A percentile compares a stretch with the other conserved stretches of the same genome.
phyloP scores from a whole-genome alignment of 2,888 invertebrate genomes.

The Galerucella pusilla region DNA sequence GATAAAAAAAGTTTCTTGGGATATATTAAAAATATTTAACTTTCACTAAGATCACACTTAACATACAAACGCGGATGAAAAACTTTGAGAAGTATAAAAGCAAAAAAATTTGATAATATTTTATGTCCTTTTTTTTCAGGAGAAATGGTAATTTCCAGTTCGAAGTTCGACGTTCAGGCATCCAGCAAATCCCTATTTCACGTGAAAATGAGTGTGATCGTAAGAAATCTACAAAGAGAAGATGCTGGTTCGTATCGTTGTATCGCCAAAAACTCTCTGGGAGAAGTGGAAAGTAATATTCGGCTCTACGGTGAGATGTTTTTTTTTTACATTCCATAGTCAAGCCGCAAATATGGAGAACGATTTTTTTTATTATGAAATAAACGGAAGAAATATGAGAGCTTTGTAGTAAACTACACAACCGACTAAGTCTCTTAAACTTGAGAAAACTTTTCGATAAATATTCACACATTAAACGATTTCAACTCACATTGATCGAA shows the following conservation, averaged over 20 bases:
- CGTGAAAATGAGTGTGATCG: slow-evolving; percentile 83
- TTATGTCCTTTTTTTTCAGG: slow-evolving; percentile 66
- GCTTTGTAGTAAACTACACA: neutral
- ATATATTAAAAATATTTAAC: neutral
- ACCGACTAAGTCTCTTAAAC: neutral
- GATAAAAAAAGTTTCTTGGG: neutral
- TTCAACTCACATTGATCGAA: no score
- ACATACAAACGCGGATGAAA: neutral
- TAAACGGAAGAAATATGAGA: neutral
- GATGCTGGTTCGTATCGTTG: slow-evolving; percentile 88
- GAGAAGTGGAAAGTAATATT: slow-evolving; percentile 89
- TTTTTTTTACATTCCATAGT: slow-evolving; percentile 3
- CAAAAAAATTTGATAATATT: slow-evolving; percentile 10
- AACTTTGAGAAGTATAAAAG: neutral
- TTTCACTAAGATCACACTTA: neutral
- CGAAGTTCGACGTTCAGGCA: slow-evolving; percentile 82
- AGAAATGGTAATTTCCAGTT: slow-evolving; percentile 86
- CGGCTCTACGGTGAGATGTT: slow-evolving; percentile 81
- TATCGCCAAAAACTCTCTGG: slow-evolving; percentile 87
- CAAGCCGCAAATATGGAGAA: neutral
- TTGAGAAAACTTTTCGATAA: neutral
- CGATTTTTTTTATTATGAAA: slow-evolving; percentile 10
- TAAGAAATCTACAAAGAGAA: slow-evolving; percentile 76
- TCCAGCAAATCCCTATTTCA: slow-evolving; percentile 80
- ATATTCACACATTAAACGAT: no score